Evolutionary conservation across 2,888 invertebrate species (phyloP).

Genomic region (Anarsia innoxiella): DNA sequence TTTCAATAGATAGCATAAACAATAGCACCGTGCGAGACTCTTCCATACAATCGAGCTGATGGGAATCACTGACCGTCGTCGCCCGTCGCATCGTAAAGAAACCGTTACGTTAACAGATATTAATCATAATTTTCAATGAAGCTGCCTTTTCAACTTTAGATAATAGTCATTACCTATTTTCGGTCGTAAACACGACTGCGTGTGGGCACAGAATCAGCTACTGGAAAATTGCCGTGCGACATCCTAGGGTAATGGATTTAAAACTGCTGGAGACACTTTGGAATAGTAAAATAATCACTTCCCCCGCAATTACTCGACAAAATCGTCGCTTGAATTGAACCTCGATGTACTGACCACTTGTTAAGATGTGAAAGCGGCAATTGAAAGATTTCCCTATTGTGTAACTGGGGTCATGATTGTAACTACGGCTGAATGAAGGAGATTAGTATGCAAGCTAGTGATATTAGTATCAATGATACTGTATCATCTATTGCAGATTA

Average conservation of each 20-base stretch:
- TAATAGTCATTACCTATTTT: conserved; percentile 71
- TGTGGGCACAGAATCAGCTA: conserved; percentile 54
- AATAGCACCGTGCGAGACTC: conserved; percentile 32
- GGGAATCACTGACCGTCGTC: conserved; percentile 16
- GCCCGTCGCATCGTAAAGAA: conserved; percentile 26
- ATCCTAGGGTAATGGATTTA: conserved; percentile 66
- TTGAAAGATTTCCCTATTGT: not conserved
- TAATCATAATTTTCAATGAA: conserved; percentile 75
- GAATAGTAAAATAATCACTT: conserved; percentile 65
- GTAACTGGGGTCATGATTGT: no score
- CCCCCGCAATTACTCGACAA: conserved; percentile 43
- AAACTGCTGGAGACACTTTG: conserved; percentile 61
- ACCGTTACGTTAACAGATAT: conserved; percentile 73
- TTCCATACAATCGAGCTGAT: conserved; percentile 1
- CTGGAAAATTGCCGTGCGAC: conserved; percentile 73
- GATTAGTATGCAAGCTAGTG: no score
- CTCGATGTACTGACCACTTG: conserved; percentile 6
- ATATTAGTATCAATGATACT: no score
- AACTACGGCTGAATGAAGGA: no score
- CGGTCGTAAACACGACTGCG: conserved; percentile 53
- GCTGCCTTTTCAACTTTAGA: conserved; percentile 59
- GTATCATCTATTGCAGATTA: no score
- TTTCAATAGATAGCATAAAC: conserved; percentile 39
- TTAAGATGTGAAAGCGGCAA: conserved; percentile 8
- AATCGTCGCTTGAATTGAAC: conserved; percentile 7